Evolutionary conservation across 1,140 invertebrate genomes (phyloP), one percentile per base, ranked within the genome.

Genomic region (Hylaeus volcanicus): DNA sequence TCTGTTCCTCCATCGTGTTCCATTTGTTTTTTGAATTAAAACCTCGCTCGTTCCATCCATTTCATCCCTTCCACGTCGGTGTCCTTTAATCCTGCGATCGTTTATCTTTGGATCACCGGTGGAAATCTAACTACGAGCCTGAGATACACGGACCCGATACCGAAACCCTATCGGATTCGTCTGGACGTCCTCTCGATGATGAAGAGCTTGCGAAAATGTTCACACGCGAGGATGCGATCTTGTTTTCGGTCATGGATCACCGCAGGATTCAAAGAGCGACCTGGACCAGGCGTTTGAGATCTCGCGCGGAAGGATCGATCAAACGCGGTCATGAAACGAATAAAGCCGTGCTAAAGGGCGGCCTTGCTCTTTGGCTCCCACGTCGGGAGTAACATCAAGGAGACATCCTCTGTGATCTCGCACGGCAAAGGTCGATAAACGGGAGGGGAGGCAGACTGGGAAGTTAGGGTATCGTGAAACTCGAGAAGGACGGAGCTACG

Each of bases 361-460:
- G 8, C 68, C 53, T 63, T 72, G 58, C 74, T 60, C 66, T 78
- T 71, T 72, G 12, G 14, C 1, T 37, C 11, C 51, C 26, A 8
- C 12, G 15, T 48, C 8, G 14, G 1, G 58, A 63, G 76, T 53
- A 71, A 83, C 81, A 81, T 74, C 79, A 74, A 84, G 82, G 68
- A 77, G 51, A 71, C 55, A 64, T 78, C 58, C 70, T 71, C 81
- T 83, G 83, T 85, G 76, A 85, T 79, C 74, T 66, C 48, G 39
- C 1, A 53, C 61, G 65, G 56, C 81, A 60, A 65, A 55, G 64
- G 51, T 80, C 74, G 74, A 77, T 82, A 60, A 60, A 70, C 45
- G 58, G 26, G 26, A 26, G 26, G 26, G 26, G 26, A 26, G 26
- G 26, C 26, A 26, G 26, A 26, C 26, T 26, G 26, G 26, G 56